A percentile compares a stretch with the other conserved stretches of the same genome.
Conservation (phyloP, 2,113 vertebrate genomes). For the Platysteira castanea region DNA sequence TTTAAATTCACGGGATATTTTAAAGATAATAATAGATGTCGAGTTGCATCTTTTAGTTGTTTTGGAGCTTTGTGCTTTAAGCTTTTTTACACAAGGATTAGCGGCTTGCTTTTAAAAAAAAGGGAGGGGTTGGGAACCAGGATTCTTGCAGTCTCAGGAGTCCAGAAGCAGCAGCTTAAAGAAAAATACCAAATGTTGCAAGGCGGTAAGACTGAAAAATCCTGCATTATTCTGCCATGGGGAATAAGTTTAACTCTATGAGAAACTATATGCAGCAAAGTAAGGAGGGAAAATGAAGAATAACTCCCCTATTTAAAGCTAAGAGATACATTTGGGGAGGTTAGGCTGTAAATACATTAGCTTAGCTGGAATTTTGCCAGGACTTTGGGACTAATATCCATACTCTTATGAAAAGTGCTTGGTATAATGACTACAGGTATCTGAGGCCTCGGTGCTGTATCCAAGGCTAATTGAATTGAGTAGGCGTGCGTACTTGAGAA, state of each 20-base stretch:
- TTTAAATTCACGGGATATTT: background rate
- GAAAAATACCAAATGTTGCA: conserved; percentile 42
- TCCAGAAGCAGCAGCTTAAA: conserved; percentile 37
- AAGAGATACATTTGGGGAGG: background rate
- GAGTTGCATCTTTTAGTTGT: conserved; percentile 25
- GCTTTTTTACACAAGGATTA: conserved; percentile 47
- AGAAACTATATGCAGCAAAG: background rate
- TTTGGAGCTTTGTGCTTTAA: conserved; percentile 38
- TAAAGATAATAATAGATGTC: conserved; percentile 21
- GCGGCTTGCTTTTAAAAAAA: background rate
- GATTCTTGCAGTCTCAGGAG: conserved; percentile 38
- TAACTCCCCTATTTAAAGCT: conserved; percentile 20
- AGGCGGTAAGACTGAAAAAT: background rate
- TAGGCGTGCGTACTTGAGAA: conserved; percentile 9
- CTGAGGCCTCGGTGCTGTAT: background rate
- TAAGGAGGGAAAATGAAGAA: background rate
- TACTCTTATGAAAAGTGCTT: conserved; percentile 51
- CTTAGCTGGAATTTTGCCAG: conserved; percentile 52
- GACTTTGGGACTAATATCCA: conserved; percentile 55
- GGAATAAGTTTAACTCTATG: background rate
- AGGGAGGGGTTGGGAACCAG: background rate
- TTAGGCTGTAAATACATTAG: conserved; percentile 44
- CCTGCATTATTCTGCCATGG: background rate
- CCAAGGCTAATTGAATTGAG: conserved; percentile 61
- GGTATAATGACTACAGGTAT: conserved; percentile 53